A percentile compares a stretch with the other conserved stretches of the same genome.
phyloP scores from a whole-genome alignment of 2,113 vertebrate genomes.

The Pristiophorus japonicus region DNA sequence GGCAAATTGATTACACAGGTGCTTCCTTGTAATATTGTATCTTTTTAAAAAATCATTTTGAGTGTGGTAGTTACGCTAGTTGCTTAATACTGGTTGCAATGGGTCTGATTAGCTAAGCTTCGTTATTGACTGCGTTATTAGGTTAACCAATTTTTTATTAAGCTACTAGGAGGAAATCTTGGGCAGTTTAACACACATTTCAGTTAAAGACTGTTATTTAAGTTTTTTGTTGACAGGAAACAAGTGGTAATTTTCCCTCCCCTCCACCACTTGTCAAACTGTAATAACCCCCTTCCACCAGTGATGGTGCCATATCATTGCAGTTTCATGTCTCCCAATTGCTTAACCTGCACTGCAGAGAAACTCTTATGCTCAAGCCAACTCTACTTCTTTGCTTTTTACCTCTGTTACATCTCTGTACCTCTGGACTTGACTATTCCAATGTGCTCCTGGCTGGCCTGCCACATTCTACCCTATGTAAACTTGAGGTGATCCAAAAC shows the following conservation, averaged over 20 bases:
- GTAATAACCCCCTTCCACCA: background rate
- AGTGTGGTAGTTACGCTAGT: background rate
- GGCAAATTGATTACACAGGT: background rate
- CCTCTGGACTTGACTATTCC: no score
- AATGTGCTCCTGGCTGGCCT: no score
- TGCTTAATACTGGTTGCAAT: background rate
- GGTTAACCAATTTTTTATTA: background rate
- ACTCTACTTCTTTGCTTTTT: background rate
- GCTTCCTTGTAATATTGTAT: background rate
- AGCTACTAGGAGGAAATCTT: constrained; percentile 20
- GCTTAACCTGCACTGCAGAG: background rate
- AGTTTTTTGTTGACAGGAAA: background rate
- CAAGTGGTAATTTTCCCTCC: no score
- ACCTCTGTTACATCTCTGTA: no score
- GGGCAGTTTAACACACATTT: background rate
- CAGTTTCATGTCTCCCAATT: background rate
- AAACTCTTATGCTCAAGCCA: background rate
- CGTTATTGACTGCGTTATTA: background rate
- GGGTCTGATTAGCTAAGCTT: background rate
- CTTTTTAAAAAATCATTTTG: background rate
- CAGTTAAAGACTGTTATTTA: background rate
- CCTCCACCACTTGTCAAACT: background rate
- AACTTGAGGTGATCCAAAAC: no score
- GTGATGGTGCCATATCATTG: background rate
- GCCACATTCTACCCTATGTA: no score